Percentiles rank a stretch among this genome's conserved stretches.
phyloP scores from a whole-genome alignment of 1,140 invertebrate genomes.

The Nomia melanderi region DNA sequence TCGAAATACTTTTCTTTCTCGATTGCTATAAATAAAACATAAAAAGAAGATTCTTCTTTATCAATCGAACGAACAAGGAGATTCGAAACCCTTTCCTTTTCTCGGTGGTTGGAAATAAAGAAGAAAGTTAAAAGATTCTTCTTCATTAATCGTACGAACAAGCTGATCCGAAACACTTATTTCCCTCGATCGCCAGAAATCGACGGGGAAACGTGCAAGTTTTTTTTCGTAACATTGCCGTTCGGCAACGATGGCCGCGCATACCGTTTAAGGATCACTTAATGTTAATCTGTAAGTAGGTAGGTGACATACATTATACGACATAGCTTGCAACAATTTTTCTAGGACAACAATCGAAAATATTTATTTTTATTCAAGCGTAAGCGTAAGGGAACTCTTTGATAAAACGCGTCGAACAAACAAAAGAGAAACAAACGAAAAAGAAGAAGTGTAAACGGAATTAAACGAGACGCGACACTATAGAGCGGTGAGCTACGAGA shows the following conservation, averaged over 20 bases:
- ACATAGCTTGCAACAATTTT: constrained; percentile 68
- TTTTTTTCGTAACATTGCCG: constrained; percentile 19
- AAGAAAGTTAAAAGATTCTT: no score
- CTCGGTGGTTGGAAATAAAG: no score
- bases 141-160: no score
- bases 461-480: not conserved
- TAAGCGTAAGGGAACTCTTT: constrained; percentile 63
- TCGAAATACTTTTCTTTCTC: no score
- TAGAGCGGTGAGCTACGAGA: no score
- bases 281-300: constrained; percentile 61
- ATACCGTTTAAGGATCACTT: constrained; percentile 58
- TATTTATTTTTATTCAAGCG: constrained; percentile 75
- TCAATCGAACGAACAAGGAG: no score
- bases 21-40: no score
- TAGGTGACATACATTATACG: constrained; percentile 56
- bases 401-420: constrained; percentile 54
- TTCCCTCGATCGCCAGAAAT: not conserved
- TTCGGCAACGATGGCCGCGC: not conserved
- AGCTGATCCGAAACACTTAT: no score
- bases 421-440: not conserved
- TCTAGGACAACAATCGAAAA: constrained; percentile 69
- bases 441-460: not conserved
- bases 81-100: no score
- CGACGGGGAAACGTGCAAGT: not conserved
- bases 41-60: no score